These are phyloP conservation scores for Sebastes matsubarae DNA, from an alignment of 2,797 vertebrate species.

Conservation along the genomic window DNA sequence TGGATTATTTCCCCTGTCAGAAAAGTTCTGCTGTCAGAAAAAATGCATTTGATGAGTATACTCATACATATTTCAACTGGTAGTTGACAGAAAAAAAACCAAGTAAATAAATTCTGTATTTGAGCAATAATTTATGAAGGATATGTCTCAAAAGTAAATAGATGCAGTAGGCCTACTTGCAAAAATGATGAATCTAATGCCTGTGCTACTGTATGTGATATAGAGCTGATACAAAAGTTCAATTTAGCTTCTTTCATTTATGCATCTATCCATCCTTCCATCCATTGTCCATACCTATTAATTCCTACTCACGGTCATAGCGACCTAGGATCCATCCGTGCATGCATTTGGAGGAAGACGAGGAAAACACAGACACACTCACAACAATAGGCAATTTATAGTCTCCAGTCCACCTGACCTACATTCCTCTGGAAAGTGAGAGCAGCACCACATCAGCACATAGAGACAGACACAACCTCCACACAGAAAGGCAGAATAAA, in stretches of 20 bases:
- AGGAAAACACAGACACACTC: slow-evolving; percentile 8
- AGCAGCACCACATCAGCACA: slow-evolving; percentile 3
- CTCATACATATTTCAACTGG: slow-evolving; percentile 13
- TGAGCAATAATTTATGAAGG: background rate
- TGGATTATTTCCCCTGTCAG: slow-evolving; percentile 22
- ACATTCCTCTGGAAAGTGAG: slow-evolving; percentile 47
- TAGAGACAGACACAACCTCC: background rate
- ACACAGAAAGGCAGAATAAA: background rate
- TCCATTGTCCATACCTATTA: background rate
- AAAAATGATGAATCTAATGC: background rate
- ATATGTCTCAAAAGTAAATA: background rate
- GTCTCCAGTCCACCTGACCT: slow-evolving; percentile 58
- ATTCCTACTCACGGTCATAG: background rate
- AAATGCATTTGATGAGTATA: background rate
- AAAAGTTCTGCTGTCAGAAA: background rate
- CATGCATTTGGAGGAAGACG: background rate
- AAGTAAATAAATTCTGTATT: background rate
- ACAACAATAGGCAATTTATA: slow-evolving; percentile 42
- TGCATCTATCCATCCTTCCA: background rate
- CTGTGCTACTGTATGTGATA: background rate
- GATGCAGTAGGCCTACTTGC: background rate
- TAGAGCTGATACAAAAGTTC: background rate
- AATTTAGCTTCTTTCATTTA: background rate
- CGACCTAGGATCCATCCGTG: background rate
- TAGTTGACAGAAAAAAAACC: background rate